phyloP scores from a whole-genome alignment of 1,140 invertebrate species.

The Drosophila tsacasi region DNA sequence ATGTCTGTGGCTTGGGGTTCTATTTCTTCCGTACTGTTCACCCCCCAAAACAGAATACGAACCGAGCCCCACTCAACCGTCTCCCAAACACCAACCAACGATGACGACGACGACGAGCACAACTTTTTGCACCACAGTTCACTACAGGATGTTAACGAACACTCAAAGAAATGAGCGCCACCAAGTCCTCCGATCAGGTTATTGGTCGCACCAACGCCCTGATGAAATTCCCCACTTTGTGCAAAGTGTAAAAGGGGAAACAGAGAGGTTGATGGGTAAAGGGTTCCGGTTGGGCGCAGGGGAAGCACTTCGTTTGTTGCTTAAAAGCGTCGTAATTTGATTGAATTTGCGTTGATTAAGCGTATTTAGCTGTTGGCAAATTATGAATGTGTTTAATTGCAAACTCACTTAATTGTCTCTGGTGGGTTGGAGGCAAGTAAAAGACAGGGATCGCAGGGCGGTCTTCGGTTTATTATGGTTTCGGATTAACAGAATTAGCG shows the following conservation, averaged over 20 bases:
- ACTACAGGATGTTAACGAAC: conserved; percentile 8
- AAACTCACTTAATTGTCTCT: conserved; percentile 75
- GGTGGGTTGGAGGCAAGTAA: conserved; percentile 15
- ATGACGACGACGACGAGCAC: conserved; percentile 58
- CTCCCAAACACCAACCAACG: conserved; percentile 29
- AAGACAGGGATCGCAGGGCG: conserved; percentile 7
- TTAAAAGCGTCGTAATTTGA: conserved; percentile 75
- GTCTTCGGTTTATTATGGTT: conserved; percentile 67
- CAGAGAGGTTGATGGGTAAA: background rate
- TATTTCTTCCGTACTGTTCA: conserved; percentile 3
- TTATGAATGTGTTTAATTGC: conserved; percentile 80
- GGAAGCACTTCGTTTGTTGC: conserved; percentile 56
- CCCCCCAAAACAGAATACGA: background rate
- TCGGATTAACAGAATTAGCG: conserved; percentile 75
- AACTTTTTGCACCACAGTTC: conserved; percentile 53
- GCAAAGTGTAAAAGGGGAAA: background rate
- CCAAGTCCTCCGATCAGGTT: background rate
- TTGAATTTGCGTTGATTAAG: conserved; percentile 81
- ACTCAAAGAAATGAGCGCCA: conserved; percentile 1
- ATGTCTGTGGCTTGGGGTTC: conserved; percentile 56
- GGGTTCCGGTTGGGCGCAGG: background rate
- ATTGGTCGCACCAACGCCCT: background rate
- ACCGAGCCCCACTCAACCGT: background rate
- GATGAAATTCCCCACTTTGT: background rate
- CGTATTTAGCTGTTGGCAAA: conserved; percentile 76